Evolutionary conservation across 2,113 vertebrate species (phyloP), one percentile per base, ranked within the genome.

Genomic region (Ceyx margarethae): DNA sequence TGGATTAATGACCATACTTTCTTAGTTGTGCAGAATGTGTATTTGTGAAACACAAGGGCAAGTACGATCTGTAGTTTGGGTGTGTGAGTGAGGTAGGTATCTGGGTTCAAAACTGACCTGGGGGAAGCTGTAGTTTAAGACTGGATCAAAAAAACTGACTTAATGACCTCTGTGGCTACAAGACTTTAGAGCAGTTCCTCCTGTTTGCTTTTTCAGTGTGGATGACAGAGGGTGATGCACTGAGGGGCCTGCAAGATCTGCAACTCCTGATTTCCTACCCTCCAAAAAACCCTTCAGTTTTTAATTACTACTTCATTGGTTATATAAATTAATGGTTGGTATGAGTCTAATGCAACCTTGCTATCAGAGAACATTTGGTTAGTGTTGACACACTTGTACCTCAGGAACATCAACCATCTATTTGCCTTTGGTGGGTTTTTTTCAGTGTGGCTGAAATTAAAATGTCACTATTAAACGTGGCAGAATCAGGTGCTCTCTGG

Each of bases 401-500:
- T 25, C 73, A 72, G 62, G 62, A 94, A 79, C 78, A 58, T 73
- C 77, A 92, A 89, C 95, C 74, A 87, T 57, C 42, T 2, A 10
- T 40, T 83, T 76, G 72, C 77, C 46, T 95, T 91, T 90, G 92
- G 86, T 76, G 83, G 90, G 81, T 91, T 90, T 91, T 91, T 89
- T 74, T 89, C 60, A 91, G 40, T 51, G 77, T 85, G 81, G 40
- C 60, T 88, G 87, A 92, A 87, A 94, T 92, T 48, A 91, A 95
- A 94, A 91, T 87, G 89, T 95, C 94, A 77, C 81, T 91, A 64
- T 94, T 93, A 95, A 93, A 91, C 91, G 72, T 71, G 72, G 91
- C 89, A 95, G 81, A 95, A 91, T 94, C 84, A 82, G 87, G 87
- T 93, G 81, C 72, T 85, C 22, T 89, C 64, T 92, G 86, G 31